Base-by-base conservation (phyloP, 2,888 invertebrate genomes). In the Lasioglossum marginatum region DNA sequence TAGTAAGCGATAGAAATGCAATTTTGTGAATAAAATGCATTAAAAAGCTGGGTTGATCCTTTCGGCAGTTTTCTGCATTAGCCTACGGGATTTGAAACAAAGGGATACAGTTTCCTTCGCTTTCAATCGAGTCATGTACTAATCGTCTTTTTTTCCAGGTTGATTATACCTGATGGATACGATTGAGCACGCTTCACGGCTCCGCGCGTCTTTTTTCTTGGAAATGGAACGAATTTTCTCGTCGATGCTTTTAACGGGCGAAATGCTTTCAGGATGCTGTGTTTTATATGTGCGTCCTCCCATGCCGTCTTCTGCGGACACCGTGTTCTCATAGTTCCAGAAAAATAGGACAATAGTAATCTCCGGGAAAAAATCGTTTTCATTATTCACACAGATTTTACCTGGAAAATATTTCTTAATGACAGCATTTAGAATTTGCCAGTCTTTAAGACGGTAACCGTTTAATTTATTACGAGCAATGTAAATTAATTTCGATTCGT, bases 151-250 rank as follows among this genome's bases (percentile, higher is more conserved):
- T 86, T 89, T 87, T 80, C 77, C 63, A 27, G 83, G 85, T 78
- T 83, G 89, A 89, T 89, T 89, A 89, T 88, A 82, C 86, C 89
- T 81, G 85, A 89, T 84, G 87, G 85, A 81, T 84, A 84, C 85
- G 85, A 85, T 87, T 84, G 90, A 85, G 87, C 89, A 89, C 87
- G 81, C 87, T 82, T 85, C 82, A 77, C 84, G 81, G 77, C 66
- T 72, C 70, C 74, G 81, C 75, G 83, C 83, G 76, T 87, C 82
- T 89, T 89, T 87, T 89, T 85, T 83, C 72, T 77, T 79, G 82
- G 86, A 89, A 88, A 87, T 89, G 89, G 89, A 87, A 89, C 89
- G 87, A 89, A 87, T 89, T 84, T 87, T 87, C 88, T 85, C 85
- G 77, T 88, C 86, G 86, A 85, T 86, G 89, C 89, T 89, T 89